Evolutionary conservation across 2,888 invertebrate genomes (phyloP), one percentile per base, ranked within the genome.

Genomic region (Craniophora ligustri): DNA sequence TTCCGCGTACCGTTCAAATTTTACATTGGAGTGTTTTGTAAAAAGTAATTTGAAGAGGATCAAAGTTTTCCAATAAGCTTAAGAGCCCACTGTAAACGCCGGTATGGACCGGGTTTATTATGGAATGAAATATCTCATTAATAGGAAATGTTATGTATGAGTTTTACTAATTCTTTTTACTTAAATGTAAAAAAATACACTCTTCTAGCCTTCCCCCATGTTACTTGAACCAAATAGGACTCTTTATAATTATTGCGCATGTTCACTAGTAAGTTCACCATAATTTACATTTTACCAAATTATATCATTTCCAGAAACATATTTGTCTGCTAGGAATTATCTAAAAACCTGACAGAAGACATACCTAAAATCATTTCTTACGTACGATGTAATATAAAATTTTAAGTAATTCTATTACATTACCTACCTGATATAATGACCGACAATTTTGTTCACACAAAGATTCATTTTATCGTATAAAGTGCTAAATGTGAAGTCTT

Each of bases 11-110:
- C 49, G 50, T 54, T 31, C 30, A 11, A 38, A n/a, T 48, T 56
- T 46, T 50, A 49, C 56, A 63, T 51, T 34, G 34, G 34, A 55
- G 45, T 57, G 55, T 51, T 67, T 54, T 50, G 44, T 56, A 47
- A 62, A 53, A 62, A 62, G 62, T 50, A 39, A 67, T 62, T 58
- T 45, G 21, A n/a, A 63, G 32, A 49, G 48, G 68, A 72, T 72
- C 72, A 67, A 72, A 70, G 59, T 72, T 67, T 72, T 48, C 54
- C 69, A 70, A 69, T 71, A 69, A 71, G 59, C 64, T 56, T 63
- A 56, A 68, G 48, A 68, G 65, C 56, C 47, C 62, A 51, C 34
- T 36, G 45, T 57, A 68, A 66, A 49, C 57, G 57, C 40, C 45
- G 40, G 40, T 63, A 51, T 35, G 26, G 46, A 8, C 15, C 23